Conservation (phyloP, 2,888 invertebrate species). For the Prenolepis imparis region DNA sequence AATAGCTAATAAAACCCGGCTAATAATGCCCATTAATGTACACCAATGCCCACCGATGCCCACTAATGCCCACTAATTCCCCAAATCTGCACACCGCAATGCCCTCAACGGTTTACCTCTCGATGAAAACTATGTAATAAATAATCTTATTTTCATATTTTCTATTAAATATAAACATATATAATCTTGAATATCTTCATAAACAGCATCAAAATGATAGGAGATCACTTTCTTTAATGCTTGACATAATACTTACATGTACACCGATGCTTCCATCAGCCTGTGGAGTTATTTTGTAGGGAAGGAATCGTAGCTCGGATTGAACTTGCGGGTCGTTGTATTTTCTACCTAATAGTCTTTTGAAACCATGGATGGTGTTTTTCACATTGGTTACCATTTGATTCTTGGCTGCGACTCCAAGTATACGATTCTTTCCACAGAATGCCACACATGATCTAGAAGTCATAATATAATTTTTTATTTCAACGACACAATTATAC, state of each 20-base stretch:
- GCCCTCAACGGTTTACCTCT: too few relatives aligned
- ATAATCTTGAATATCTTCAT: background rate
- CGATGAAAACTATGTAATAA: background rate
- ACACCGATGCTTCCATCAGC: slow-evolving; percentile 94
- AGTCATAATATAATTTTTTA: slow-evolving; percentile 9
- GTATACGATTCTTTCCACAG: slow-evolving; percentile 95
- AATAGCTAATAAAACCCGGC: too few relatives aligned
- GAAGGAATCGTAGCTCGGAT: slow-evolving; percentile 92
- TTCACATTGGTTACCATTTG: slow-evolving; percentile 99
- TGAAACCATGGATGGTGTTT: slow-evolving; percentile 98
- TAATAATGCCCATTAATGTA: too few relatives aligned
- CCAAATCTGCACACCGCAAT: too few relatives aligned
- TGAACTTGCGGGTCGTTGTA: slow-evolving; percentile 96
- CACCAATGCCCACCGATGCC: too few relatives aligned
- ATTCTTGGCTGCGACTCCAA: slow-evolving; percentile 98
- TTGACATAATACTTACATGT: slow-evolving; percentile 88
- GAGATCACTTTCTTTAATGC: background rate
- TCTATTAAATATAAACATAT: background rate
- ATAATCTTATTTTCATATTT: background rate
- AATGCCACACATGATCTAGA: slow-evolving; percentile 98
- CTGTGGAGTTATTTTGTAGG: slow-evolving; percentile 92
- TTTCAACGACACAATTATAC: background rate
- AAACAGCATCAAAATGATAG: background rate
- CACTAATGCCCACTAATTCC: too few relatives aligned
- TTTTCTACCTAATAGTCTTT: slow-evolving; percentile 96